Percentiles rank a stretch among this genome's conserved stretches.
These are phyloP conservation scores for Troilus luridus DNA, from an alignment of 2,888 invertebrate species.

Conservation along the genomic window DNA sequence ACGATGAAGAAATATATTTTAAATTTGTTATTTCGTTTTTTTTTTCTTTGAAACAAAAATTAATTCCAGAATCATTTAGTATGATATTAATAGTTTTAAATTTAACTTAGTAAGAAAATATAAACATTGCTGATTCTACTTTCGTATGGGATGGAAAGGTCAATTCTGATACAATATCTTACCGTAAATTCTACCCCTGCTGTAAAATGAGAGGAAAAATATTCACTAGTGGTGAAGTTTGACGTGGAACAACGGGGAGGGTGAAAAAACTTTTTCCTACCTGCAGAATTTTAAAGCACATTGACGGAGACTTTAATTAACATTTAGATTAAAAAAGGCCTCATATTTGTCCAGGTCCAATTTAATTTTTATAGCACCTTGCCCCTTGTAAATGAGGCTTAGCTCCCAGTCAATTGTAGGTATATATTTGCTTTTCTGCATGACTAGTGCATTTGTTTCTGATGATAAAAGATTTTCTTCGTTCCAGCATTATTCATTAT, in stretches of 20 bases:
- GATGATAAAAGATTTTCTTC: not conserved
- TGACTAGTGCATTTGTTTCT: not conserved
- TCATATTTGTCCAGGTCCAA: constrained; percentile 25
- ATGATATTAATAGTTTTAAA: too few relatives aligned
- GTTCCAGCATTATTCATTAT: not conserved
- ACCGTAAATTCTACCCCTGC: not conserved
- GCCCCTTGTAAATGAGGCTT: constrained; percentile 13
- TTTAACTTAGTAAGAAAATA: too few relatives aligned
- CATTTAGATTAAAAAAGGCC: constrained; percentile 29
- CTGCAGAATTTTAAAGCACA: constrained; percentile 25
- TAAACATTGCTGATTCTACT: not conserved
- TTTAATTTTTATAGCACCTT: constrained; percentile 34
- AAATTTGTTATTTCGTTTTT: too few relatives aligned
- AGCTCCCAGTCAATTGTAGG: not conserved
- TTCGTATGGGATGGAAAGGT: not conserved
- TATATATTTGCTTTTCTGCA: not conserved
- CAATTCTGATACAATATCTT: not conserved
- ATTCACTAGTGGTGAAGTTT: constrained; percentile 7
- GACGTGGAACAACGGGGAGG: constrained; percentile 5
- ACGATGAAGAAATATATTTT: too few relatives aligned
- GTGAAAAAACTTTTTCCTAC: not conserved
- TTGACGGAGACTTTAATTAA: constrained; percentile 37
- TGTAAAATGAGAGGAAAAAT: constrained; percentile 15
- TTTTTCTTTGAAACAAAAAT: too few relatives aligned
- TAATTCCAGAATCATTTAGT: too few relatives aligned